phyloP scores from a whole-genome alignment of 2,113 vertebrate species.

The Columbina picui region DNA sequence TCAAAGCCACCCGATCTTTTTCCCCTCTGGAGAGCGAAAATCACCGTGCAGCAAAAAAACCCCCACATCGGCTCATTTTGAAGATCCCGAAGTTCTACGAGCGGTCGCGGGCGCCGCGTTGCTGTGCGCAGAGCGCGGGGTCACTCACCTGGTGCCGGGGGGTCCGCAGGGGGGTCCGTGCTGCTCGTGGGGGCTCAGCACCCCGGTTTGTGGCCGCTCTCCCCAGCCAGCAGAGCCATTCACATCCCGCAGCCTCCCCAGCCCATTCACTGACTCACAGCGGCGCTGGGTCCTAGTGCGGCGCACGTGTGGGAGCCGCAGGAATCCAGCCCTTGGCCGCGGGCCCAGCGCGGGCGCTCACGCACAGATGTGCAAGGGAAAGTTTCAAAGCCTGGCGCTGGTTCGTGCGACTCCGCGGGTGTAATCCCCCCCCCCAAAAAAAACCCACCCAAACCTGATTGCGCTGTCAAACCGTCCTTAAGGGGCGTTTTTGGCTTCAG shows the following conservation, averaged over 20 bases:
- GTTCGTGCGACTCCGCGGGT: not conserved
- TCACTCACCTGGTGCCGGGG: conserved; percentile 45
- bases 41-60: not conserved
- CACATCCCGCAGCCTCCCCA: conserved; percentile 56
- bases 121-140: not conserved
- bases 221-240: conserved; percentile 60
- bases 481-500: not conserved
- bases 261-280: conserved; percentile 70
- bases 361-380: conserved; percentile 54
- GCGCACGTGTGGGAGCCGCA: conserved; percentile 52
- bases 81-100: not conserved
- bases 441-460: not conserved
- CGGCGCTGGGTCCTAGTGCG: conserved; percentile 71
- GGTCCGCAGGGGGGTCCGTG: not conserved
- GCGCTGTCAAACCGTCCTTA: not conserved
- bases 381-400: conserved; percentile 13
- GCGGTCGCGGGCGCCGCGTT: not conserved
- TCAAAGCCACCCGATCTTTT: not conserved
- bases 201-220: conserved; percentile 1
- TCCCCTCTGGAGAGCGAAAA: not conserved
- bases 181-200: not conserved
- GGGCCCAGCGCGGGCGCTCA: conserved; percentile 43
- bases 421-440: not conserved
- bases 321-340: conserved; percentile 40
- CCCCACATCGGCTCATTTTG: not conserved